Base-by-base conservation (phyloP, 2,113 vertebrate genomes). In the Origma solitaria region DNA sequence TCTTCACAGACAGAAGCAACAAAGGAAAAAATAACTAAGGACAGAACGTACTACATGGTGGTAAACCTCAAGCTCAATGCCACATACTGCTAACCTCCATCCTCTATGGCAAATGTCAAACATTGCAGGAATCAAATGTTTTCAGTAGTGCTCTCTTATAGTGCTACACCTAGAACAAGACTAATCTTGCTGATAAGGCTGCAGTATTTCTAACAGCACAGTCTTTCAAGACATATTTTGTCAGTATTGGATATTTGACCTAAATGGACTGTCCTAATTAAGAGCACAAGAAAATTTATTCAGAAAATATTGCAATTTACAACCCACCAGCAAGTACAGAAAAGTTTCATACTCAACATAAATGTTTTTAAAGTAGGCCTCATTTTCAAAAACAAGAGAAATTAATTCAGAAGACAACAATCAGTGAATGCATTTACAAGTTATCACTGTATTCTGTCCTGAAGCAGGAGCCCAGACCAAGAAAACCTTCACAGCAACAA, bases 81-180 rank as follows among this genome's bases (percentile, higher is more conserved):
- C 27, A 50, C 2, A 9, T 12, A 78, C 33, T 60, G 17, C 31
- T 61, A 61, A 31, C 5, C 37, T 68, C 30, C 47, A 28, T 22
- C 7, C n/a, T 35, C 53, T 28, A 10, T 2, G 2, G 22, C 25
- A 82, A 71, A 23, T 0, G 0, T 15, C 38, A 81, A 65, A 53
- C 38, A 31, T 1, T 4, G 21, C 2, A 84, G 45, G 31, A 57
- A 53, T 61, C 45, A 73, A 69, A 2, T 7, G 45, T 28, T 69
- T 80, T 42, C 69, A 77, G 33, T 40, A 66, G 15, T 14, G 16
- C 7, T 10, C 20, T 70, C 51, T 27, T 7, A 0, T n/a, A 81
- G 35, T 16, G 10, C 50, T 50, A 53, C 20, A 60, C 9, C 30
- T 0, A 38, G 27, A 58, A 66, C 17, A 33, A 79, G 44, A 79